Evolutionary conservation across 2,888 invertebrate species (phyloP), one percentile per base, ranked within the genome.

Genomic region (Protophormia terraenovae): DNA sequence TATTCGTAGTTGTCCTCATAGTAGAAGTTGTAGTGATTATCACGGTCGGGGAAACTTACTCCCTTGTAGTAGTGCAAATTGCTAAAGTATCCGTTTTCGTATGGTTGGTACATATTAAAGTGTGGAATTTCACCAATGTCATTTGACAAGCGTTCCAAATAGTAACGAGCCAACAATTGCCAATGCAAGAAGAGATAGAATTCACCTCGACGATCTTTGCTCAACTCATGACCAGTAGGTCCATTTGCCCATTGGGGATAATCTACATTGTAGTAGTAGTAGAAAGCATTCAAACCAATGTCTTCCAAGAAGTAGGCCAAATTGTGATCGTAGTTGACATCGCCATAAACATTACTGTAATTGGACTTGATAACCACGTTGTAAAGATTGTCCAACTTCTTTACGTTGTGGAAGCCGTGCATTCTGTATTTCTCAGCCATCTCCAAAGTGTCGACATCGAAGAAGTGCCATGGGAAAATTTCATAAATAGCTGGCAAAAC

Each of bases 251-350:
- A 96, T 93, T 93, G 94, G 4, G 96, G 96, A 91, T 95, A 95
- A 90, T 95, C 94, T 90, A 95, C 93, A 89, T 95, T 94, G 91
- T 94, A 93, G 91, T 95, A 94, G 93, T 95, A 95, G 93, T 95
- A 95, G 93, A 95, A 96, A 14, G 95, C 92, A 92, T 96, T 96
- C 14, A 97, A 93, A 86, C 96, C 96, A 71, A 97, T 93, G 90
- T 97, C 97, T 90, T 97, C 96, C 22, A 95, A 94, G 93, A 95
- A 97, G 92, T 97, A 97, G 60, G 94, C 93, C 83, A 96, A 89
- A 27, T 93, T 93, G 89, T 96, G 95, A 76, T 95, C 95, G 19
- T 94, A 93, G 88, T 94, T 93, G 47, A 94, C 86, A 32, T 94
- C 92, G 86, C 94, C 93, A 86, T 95, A 94, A 82, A 94, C 92